Conservation (phyloP, 2,888 invertebrate genomes). For the Esperia sulphurella region DNA sequence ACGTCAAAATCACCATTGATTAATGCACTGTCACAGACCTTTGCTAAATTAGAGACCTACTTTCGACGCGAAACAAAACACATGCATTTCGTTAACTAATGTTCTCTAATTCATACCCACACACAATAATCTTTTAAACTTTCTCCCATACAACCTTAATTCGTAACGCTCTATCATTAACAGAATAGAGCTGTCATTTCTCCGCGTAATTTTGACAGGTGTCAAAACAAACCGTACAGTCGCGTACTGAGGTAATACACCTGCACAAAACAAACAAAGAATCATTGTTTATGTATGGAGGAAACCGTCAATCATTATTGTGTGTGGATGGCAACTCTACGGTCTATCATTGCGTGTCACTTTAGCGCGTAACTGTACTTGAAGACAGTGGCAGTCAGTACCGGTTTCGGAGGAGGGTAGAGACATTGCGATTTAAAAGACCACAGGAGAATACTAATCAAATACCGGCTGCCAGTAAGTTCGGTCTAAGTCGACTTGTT, state of each 20-base stretch:
- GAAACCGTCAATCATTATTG: constrained; percentile 1
- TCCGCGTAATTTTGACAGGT: constrained; percentile 11
- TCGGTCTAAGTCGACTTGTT: no score
- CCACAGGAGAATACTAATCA: no score
- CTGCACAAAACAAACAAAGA: background rate
- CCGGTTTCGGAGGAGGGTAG: background rate
- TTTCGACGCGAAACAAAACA: background rate
- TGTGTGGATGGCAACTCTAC: constrained; percentile 5
- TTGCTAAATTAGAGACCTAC: background rate
- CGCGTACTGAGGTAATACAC: background rate
- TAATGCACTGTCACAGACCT: background rate
- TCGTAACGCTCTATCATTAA: background rate
- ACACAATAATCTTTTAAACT: background rate
- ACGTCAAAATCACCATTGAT: background rate
- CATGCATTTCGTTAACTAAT: background rate
- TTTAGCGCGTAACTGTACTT: constrained; percentile 32
- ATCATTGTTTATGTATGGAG: constrained; percentile 1
- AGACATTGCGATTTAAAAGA: no score
- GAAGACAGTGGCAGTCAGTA: background rate
- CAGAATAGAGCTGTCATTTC: constrained; percentile 1
- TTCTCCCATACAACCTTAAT: background rate
- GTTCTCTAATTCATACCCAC: background rate
- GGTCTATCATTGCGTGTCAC: constrained; percentile 33
- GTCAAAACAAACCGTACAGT: constrained; percentile 20
- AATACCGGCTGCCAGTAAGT: no score